Evolutionary conservation across 2,888 invertebrate genomes (phyloP), one percentile per base, ranked within the genome.

Genomic region (Papilio protenor): DNA sequence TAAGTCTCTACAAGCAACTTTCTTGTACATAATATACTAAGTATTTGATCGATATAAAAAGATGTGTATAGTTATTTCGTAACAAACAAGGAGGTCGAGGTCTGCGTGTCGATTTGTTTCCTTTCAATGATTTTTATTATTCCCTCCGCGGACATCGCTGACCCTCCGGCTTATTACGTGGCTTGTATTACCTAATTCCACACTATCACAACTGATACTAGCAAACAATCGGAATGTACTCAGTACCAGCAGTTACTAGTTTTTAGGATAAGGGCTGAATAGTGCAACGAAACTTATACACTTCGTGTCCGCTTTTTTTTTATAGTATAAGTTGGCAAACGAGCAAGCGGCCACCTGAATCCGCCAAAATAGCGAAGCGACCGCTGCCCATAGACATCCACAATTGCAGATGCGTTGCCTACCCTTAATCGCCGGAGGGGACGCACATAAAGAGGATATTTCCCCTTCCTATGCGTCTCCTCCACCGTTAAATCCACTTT

Each of bases 1-100:
- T 11, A 12, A 47, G 47, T 12, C 1, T 49, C 49, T 14, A 49
- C 18, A 3, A 3, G 47, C 14, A 47, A 2, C 16, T 52, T 71
- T 12, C 1, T 18, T 16, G 3, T 72, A 52, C 4, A 59, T 21
- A 61, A n/a, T 49, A 12, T 72, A 23, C 74, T 76, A 71, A 73
- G 77, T 79, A 78, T 77, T 80, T 80, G 79, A 82, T 83, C 81
- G 82, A 82, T 55, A 49, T 71, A 59, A 59, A 52, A 47, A 77
- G 74, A 75, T 74, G 80, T 81, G 81, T 83, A 79, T 83, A 81
- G 83, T 79, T 79, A 83, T 92, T 89, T 92, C 87, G 92, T 89
- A 91, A 91, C 88, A 84, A 83, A 85, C 88, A 94, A 93, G 82
- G 89, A 89, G 93, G 94, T 93, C 93, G 92, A 94, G 94, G 94